Conservation (phyloP, 2,797 vertebrate genomes). For the Octomys mimax region DNA sequence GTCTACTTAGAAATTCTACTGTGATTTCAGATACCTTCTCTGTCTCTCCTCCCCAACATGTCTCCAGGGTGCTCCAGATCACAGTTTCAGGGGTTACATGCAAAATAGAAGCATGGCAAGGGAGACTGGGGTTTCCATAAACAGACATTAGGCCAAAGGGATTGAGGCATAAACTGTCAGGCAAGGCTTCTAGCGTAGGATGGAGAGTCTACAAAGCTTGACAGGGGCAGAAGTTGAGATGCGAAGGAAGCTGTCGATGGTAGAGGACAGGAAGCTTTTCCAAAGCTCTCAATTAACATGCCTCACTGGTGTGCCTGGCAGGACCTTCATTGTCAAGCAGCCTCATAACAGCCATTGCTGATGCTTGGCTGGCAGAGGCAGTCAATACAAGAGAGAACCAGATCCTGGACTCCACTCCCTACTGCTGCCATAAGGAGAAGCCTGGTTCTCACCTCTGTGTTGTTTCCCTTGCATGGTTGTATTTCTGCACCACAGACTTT, state of each 20-base stretch:
- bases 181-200: not conserved
- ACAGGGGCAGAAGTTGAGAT: not conserved
- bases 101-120: not conserved
- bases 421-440: not conserved
- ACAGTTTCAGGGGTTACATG: not conserved
- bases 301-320: not conserved
- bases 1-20: slow-evolving; percentile 30
- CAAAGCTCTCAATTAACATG: slow-evolving; percentile 1
- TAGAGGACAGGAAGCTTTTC: not conserved
- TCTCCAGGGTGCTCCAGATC: not conserved
- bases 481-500: not conserved
- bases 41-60: not conserved
- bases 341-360: not conserved
- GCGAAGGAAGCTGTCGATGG: not conserved
- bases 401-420: not conserved
- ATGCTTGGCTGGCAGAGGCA: not conserved
- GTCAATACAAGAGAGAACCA: not conserved
- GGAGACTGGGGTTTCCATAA: not conserved
- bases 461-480: not conserved
- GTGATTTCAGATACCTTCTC: not conserved
- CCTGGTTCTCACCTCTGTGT: not conserved
- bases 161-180: not conserved
- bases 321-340: not conserved
- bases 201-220: not conserved
- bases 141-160: not conserved